Conservation (phyloP, 2,888 invertebrate species). For the Synergus japonicus region DNA sequence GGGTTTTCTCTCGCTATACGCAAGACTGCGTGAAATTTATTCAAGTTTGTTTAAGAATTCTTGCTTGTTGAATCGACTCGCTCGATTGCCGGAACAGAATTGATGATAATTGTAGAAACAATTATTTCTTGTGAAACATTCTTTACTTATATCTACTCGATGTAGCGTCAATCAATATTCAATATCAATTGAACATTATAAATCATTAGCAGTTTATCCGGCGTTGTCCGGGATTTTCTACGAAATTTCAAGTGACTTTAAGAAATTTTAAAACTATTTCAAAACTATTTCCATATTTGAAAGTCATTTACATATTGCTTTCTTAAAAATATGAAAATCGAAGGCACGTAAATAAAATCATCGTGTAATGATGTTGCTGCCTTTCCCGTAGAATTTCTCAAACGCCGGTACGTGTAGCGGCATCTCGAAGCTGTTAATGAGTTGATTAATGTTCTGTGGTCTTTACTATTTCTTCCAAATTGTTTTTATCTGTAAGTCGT, state of each 20-base stretch:
- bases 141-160: not conserved
- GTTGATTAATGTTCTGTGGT: slow-evolving; percentile 65
- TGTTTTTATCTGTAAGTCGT: slow-evolving; percentile 59
- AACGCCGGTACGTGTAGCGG: slow-evolving; percentile 52
- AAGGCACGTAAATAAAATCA: not conserved
- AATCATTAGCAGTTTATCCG: too few relatives aligned
- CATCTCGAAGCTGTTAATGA: slow-evolving; percentile 57
- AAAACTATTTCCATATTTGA: not conserved
- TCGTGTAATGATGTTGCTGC: slow-evolving; percentile 35
- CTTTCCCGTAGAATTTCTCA: slow-evolving; percentile 18
- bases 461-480: slow-evolving; percentile 63
- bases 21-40: slow-evolving; percentile 34
- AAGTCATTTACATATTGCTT: not conserved
- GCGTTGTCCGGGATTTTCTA: too few relatives aligned
- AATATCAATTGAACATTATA: too few relatives aligned
- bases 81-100: not conserved
- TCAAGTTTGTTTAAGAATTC: not conserved
- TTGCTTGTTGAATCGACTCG: not conserved
- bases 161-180: not conserved
- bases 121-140: not conserved
- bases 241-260: too few relatives aligned
- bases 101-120: not conserved
- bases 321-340: not conserved
- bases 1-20: slow-evolving; percentile 5
- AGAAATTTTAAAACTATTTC: too few relatives aligned